phyloP scores from a whole-genome alignment of 2,113 vertebrate species.

The Epinephelus cyanopodus region DNA sequence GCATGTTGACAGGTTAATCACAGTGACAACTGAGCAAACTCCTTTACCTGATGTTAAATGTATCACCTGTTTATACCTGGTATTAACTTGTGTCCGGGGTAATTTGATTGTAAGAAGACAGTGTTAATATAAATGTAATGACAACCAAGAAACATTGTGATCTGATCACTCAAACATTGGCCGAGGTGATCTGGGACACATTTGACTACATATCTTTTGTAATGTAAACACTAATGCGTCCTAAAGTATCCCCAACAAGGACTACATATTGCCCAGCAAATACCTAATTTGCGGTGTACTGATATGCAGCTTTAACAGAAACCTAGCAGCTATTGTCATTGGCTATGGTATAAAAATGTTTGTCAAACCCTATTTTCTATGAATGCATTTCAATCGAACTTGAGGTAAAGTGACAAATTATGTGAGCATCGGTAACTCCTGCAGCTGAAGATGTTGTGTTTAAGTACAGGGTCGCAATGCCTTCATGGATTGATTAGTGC shows the following conservation, averaged over 20 bases:
- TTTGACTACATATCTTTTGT: no score
- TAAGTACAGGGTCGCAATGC: conserved; percentile 38
- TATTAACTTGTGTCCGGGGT: no score
- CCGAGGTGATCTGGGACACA: no score
- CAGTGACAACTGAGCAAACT: no score
- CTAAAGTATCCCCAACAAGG: no score
- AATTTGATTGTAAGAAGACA: no score
- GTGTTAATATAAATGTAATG: no score
- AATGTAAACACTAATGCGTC: no score
- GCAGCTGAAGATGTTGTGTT: conserved; percentile 39
- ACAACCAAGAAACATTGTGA: no score
- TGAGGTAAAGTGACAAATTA: not conserved
- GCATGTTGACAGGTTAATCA: not conserved
- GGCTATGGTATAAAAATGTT: not conserved
- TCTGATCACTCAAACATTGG: no score
- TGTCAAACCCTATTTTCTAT: not conserved
- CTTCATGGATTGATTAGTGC: conserved; percentile 62
- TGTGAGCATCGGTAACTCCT: conserved; percentile 14
- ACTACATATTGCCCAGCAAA: not conserved
- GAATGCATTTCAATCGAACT: not conserved
- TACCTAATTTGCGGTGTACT: not conserved
- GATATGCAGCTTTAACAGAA: not conserved
- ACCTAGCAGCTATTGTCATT: not conserved
- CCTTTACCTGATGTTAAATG: no score
- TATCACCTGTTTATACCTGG: no score